Base-by-base conservation (phyloP, 2,797 vertebrate genomes). In the Amniataba percoides region DNA sequence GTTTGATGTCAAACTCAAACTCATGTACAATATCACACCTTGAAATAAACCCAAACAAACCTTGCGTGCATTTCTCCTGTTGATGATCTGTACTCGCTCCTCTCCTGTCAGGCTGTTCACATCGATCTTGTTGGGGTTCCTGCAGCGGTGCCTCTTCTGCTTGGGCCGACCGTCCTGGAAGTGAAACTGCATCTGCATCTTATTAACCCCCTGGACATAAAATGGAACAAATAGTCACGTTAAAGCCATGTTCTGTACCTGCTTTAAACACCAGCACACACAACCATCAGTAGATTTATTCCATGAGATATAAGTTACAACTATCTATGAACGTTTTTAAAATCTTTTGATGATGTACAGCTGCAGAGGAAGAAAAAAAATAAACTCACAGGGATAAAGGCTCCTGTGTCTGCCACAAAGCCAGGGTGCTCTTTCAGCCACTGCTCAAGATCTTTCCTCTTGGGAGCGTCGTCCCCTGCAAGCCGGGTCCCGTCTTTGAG, bases 61-160 rank as follows among this genome's bases (percentile, higher is more conserved):
- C 97, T 99, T 99, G 88, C 98, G 96, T 19, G 98, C 98, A 16
- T 99, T 99, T 90, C 97, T 96, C 93, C 98, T 96, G 71, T 99
- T 99, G 87, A 99, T 99, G 81, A 99, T 97, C 88, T 99, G 98
- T 70, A 99, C 98, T 60, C 98, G 94, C 85, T 99, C 98, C 85
- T 99, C 98, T 85, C 98, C 98, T 0, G 98, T 99, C 77, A 99
- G 95, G 83, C 97, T 99, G 87, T 98, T 98, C 61, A 99, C 94
- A 2, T 99, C 98, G 15, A 99, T 95, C 94, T 99, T 99, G 92
- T 98, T 99, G 12, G 98, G 98, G 84, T 99, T 99, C 86, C 98
- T 94, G 81, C 98, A 99, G 75, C 98, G 97, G 74, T 99, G 98
- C 63, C 98, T 95, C 91, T 99, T 99, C 92, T 99, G 98, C 86